Conservation (phyloP, 2,888 invertebrate genomes). For the Chrysolina haemoptera region DNA sequence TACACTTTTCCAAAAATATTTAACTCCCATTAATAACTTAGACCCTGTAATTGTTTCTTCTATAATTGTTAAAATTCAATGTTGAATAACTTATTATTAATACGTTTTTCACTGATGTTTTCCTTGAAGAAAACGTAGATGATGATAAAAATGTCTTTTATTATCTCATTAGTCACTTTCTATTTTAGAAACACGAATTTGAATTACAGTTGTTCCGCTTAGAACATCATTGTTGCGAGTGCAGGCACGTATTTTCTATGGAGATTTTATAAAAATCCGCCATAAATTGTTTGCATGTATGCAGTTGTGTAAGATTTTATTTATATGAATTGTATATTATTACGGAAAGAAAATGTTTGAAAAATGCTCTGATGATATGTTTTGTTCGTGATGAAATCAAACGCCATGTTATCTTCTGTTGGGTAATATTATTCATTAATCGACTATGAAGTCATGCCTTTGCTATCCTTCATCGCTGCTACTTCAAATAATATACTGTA, state of each 20-base stretch:
- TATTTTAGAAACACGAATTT: slow-evolving; percentile 22
- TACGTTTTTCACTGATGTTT: background rate
- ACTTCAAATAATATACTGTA: slow-evolving; percentile 16
- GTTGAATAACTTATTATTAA: no score
- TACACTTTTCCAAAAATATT: no score
- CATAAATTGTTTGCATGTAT: slow-evolving; percentile 38
- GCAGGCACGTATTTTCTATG: slow-evolving; percentile 13
- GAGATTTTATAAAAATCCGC: slow-evolving; percentile 4
- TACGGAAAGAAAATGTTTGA: slow-evolving; percentile 36
- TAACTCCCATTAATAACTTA: no score
- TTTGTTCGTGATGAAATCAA: slow-evolving; percentile 43
- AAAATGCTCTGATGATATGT: slow-evolving; percentile 45
- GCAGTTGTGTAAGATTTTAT: slow-evolving; percentile 50
- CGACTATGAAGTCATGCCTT: slow-evolving; percentile 23
- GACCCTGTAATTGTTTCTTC: no score
- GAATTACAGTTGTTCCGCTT: slow-evolving; percentile 10
- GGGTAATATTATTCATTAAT: slow-evolving; percentile 31
- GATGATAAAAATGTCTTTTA: background rate
- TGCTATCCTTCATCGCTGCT: slow-evolving; percentile 16
- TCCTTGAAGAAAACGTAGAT: background rate
- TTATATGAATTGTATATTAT: slow-evolving; percentile 50
- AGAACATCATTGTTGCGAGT: slow-evolving; percentile 15
- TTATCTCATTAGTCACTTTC: slow-evolving; percentile 34
- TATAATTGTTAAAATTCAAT: no score
- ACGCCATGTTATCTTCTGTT: slow-evolving; percentile 34